Percentiles rank a stretch among this genome's conserved stretches.
These are phyloP conservation scores for Hemaris fuciformis DNA, from an alignment of 2,888 invertebrate species.

Conservation along the genomic window DNA sequence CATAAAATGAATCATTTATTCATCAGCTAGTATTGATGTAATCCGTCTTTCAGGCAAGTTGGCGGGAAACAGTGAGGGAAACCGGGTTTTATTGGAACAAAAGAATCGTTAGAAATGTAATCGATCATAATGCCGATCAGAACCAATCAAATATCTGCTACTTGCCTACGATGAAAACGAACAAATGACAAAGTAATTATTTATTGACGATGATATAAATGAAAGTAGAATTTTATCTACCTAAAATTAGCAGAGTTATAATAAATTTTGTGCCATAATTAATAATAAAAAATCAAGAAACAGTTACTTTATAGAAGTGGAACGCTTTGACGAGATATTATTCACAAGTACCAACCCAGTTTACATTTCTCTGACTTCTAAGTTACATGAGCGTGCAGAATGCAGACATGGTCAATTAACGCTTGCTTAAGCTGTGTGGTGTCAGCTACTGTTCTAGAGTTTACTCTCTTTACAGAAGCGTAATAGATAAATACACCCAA, in stretches of 20 bases:
- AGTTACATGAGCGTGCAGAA: too few species aligned
- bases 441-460: too few species aligned
- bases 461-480: too few species aligned
- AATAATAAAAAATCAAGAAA: too few species aligned
- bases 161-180: neutral
- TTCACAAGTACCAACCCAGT: too few species aligned
- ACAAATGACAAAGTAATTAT: slow-evolving; percentile 2
- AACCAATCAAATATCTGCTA: neutral
- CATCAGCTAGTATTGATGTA: neutral
- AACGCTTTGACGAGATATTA: too few species aligned
- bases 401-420: too few species aligned
- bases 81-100: neutral
- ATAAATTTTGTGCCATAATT: too few species aligned
- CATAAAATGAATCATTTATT: neutral
- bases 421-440: too few species aligned
- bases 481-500: too few species aligned
- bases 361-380: too few species aligned
- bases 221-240: neutral
- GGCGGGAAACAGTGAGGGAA: neutral
- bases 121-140: neutral
- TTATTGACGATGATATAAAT: neutral
- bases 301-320: too few species aligned
- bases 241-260: neutral
- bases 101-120: neutral
- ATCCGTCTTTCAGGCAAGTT: neutral